Evolutionary conservation across 2,797 vertebrate species (phyloP).

Genomic region (Sebastes kiyomatsui): DNA sequence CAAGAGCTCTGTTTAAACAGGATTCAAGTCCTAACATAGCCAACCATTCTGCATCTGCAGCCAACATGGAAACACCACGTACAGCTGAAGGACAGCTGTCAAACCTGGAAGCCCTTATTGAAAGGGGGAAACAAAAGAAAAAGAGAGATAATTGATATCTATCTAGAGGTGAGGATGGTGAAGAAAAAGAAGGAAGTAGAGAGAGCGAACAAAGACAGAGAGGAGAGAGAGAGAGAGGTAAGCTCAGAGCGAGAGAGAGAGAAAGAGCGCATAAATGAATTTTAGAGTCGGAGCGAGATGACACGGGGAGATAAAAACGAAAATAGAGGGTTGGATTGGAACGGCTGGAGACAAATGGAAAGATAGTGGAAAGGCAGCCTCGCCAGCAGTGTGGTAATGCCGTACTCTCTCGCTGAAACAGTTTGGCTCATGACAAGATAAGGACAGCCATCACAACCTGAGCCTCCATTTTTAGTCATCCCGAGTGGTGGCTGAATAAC

Average conservation of each 20-base stretch:
- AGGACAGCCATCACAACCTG: conserved; percentile 70
- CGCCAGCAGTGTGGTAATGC: conserved; percentile 50
- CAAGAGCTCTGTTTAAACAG: conserved; percentile 35
- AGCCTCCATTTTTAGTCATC: conserved; percentile 58
- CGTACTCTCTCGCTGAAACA: conserved; percentile 53
- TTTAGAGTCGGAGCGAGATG: conserved; percentile 64
- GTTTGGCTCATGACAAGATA: conserved; percentile 74
- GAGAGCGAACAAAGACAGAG: conserved; percentile 3
- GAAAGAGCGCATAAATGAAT: conserved; percentile 64
- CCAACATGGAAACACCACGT: conserved; percentile 9
- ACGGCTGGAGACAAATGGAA: conserved; percentile 74
- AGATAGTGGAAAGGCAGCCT: conserved; percentile 59
- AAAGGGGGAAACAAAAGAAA: neutral
- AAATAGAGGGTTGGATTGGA: conserved; percentile 60
- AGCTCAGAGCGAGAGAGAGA: conserved; percentile 2
- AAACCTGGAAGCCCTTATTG: conserved; percentile 26
- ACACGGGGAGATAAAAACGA: conserved; percentile 68
- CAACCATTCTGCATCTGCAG: conserved; percentile 38
- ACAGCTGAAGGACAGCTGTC: conserved; percentile 56
- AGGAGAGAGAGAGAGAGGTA: neutral
- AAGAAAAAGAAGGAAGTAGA: conserved; percentile 9
- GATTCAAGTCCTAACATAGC: neutral
- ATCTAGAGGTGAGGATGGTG: conserved; percentile 19
- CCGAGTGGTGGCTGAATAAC: conserved; percentile 42
- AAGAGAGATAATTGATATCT: conserved; percentile 23